Percentiles rank a stretch among this genome's conserved stretches.
Conservation (phyloP, 2,113 vertebrate species). For the Chaetorhynchus papuensis region DNA sequence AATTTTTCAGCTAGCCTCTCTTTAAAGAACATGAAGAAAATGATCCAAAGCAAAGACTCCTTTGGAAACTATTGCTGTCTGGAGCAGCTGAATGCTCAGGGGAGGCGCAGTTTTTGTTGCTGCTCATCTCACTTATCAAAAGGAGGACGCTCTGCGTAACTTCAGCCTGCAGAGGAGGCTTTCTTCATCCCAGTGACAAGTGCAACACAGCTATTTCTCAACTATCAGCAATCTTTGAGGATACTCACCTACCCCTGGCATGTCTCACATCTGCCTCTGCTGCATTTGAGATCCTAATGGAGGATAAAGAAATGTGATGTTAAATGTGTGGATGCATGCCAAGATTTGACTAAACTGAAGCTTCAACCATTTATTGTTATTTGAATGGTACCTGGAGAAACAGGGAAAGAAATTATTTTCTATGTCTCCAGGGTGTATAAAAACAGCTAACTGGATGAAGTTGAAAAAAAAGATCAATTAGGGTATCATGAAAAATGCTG, state of each 20-base stretch:
- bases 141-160: background rate
- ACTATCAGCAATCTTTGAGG: background rate
- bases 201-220: background rate
- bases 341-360: background rate
- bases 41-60: background rate
- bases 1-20: background rate
- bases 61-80: background rate
- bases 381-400: background rate
- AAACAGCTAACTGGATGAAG: background rate
- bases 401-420: background rate
- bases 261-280: background rate
- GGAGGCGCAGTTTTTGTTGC: background rate
- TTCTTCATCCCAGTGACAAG: background rate
- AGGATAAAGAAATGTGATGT: background rate
- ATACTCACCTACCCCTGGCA: accelerated
- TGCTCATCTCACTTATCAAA: accelerated
- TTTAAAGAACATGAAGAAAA: background rate
- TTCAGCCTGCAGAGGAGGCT: background rate
- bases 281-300: background rate
- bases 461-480: background rate
- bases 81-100: background rate
- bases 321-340: background rate
- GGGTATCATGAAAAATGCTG: background rate
- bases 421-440: background rate
- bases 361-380: background rate